Conservation (phyloP, 2,797 vertebrate species). For the Pipistrellus nathusii region DNA sequence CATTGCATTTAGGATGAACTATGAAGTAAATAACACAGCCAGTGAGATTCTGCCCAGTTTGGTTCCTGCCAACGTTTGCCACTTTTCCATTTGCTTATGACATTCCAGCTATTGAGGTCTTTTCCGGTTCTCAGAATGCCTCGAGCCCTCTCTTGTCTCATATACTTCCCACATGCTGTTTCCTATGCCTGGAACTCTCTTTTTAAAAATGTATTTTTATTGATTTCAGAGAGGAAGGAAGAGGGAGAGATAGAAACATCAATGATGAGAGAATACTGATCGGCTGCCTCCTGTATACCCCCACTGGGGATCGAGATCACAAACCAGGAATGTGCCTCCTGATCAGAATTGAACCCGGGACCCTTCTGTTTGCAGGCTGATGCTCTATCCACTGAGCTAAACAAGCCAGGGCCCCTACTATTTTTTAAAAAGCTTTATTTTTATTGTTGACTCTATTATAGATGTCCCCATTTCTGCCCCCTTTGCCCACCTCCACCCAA, state of each 20-base stretch:
- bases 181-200: not conserved
- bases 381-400: too few relatives aligned
- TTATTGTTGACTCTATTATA: not conserved
- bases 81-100: not conserved
- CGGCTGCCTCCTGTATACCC: too few relatives aligned
- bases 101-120: not conserved
- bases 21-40: constrained; percentile 12
- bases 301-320: too few relatives aligned
- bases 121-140: not conserved
- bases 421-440: not conserved
- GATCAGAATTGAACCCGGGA: too few relatives aligned
- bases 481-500: not conserved
- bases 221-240: too few relatives aligned
- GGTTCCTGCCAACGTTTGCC: not conserved
- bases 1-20: constrained; percentile 58
- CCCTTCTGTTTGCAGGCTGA: too few relatives aligned
- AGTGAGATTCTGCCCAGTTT: not conserved
- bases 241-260: too few relatives aligned
- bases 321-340: too few relatives aligned
- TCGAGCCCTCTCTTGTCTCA: not conserved
- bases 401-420: too few relatives aligned
- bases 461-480: not conserved
- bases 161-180: not conserved
- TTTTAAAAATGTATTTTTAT: not conserved
- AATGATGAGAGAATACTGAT: too few relatives aligned